Conservation (phyloP, 1,140 invertebrate genomes). For the Diploscapter pachys region DNA sequence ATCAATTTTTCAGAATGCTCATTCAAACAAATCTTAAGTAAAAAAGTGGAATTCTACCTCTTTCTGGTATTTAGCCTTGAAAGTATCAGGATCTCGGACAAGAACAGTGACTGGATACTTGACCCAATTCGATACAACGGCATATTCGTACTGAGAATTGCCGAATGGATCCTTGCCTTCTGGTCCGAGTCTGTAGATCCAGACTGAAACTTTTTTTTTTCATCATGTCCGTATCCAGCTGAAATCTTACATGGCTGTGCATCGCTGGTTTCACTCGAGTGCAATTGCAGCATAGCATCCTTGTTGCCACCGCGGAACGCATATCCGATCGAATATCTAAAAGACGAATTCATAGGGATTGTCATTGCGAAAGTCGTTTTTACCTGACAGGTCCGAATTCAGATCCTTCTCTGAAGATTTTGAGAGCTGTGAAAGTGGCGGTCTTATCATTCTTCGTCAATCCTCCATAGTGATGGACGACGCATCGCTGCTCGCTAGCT, state of each 20-base stretch:
- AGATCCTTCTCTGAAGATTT: conserved; percentile 58
- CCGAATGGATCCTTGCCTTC: conserved; percentile 59
- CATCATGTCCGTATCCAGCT: too few relatives aligned
- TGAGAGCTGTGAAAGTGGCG: conserved; percentile 57
- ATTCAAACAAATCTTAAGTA: not conserved
- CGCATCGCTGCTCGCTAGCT: conserved; percentile 58
- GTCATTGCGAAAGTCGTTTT: not conserved
- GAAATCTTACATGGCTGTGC: conserved; percentile 55
- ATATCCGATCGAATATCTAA: conserved; percentile 54
- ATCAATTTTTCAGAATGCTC: not conserved
- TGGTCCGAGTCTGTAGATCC: conserved; percentile 59
- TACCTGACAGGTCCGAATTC: conserved; percentile 55
- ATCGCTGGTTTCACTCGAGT: conserved; percentile 55
- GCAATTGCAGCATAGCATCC: conserved; percentile 58
- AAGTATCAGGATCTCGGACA: conserved; percentile 57
- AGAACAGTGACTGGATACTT: conserved; percentile 57
- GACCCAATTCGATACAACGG: conserved; percentile 54
- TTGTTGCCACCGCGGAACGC: conserved; percentile 59
- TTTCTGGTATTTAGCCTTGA: conserved; percentile 56
- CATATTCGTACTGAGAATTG: conserved; percentile 58
- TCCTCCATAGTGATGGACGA: conserved; percentile 58
- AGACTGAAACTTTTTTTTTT: conserved; percentile 45
- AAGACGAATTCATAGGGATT: not conserved
- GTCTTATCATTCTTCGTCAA: conserved; percentile 58
- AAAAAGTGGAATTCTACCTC: conserved; percentile 14